Evolutionary conservation across 2,113 vertebrate species (phyloP), one percentile per base, ranked within the genome.

Genomic region (Sinocyclocheilus anshuiensis): DNA sequence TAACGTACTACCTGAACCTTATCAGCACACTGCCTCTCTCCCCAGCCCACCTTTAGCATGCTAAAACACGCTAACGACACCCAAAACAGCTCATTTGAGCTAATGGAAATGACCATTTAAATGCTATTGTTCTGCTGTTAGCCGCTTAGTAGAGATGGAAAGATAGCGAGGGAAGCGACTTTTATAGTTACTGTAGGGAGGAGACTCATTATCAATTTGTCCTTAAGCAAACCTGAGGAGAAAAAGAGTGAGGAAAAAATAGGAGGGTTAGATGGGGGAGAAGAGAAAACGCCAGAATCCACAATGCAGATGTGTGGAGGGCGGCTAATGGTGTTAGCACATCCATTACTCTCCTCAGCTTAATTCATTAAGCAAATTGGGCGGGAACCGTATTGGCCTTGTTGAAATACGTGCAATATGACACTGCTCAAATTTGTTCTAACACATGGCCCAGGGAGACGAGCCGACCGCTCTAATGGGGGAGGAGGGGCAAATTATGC

Each of bases 391-490:
- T 90, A 90, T 91, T 89, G 90, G 93, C 91, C 91, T 89, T 92
- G 91, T 94, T 92, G 92, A 93, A 88, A 94, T 90, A 92, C 93
- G 87, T 94, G 93, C 93, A 95, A 95, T 94, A 94, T 94, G 94
- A 95, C 94, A 94, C 94, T 92, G 90, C 91, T 95, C 92, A 95
- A 94, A 95, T 95, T 95, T 95, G 95, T 95, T 94, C 92, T 93
- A 92, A 94, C 94, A 93, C 92, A 91, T 91, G 91, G 92, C 93
- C 93, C 88, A 72, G 90, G 93, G 91, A 85, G 85, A 89, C 88
- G 85, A 88, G 89, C 83, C 89, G 76, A 86, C 86, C 20, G 83
- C 63, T 83, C 90, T 95, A 95, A 94, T 94, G 92, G 93, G 87
- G 92, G 90, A 88, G 94, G 95, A 89, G 94, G 92, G 87, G 93